Base-by-base conservation (phyloP, 2,113 vertebrate species). In the Paracanthobrama guichenoti region DNA sequence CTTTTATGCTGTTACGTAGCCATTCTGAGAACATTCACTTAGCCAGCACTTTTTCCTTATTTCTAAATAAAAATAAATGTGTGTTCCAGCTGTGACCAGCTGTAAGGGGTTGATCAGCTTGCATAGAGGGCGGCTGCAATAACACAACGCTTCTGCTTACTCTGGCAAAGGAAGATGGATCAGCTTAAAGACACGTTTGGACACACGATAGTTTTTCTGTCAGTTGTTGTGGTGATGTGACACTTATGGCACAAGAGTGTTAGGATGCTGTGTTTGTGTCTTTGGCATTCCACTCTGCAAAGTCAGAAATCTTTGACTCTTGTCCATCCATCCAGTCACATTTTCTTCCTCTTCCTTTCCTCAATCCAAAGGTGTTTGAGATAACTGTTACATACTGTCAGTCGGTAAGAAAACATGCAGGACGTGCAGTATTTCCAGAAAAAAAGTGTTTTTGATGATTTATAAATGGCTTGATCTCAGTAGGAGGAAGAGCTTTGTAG, bases 11-110 rank as follows among this genome's bases (percentile, higher is more conserved):
- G 31, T 83, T 86, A 7, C 31, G 0, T 84, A 81, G 84, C 50
- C 16, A 0, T 39, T 72, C 20, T 81, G 7, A n/a, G 24, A 28
- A 22, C 42, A 1, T 48, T 79, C 55, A 44, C 57, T 64, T 35
- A 62, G 77, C 18, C 14, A 46, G n/a, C 50, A 26, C 64, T n/a
- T 39, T n/a, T n/a, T n/a, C 18, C 57, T 55, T 22, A 35, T 62
- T 62, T 46, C 72, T 72, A n/a, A 67, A 20, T 69, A 79, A 24
- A 85, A 87, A 87, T 79, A 87, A 85, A 79, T 22, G 11, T 0
- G 22, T 85, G 55, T 59, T 77, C 62, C 13, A 26, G 77, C 60
- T 80, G 75, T 31, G 67, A 74, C 14, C 42, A 28, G n/a, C 16
- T 42, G 14, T 46, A 10, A 75, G 26, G 18, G 42, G 77, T 79